These are phyloP conservation scores for Phorcus lineatus DNA, from an alignment of 2,888 invertebrate species.

Conservation along the genomic window DNA sequence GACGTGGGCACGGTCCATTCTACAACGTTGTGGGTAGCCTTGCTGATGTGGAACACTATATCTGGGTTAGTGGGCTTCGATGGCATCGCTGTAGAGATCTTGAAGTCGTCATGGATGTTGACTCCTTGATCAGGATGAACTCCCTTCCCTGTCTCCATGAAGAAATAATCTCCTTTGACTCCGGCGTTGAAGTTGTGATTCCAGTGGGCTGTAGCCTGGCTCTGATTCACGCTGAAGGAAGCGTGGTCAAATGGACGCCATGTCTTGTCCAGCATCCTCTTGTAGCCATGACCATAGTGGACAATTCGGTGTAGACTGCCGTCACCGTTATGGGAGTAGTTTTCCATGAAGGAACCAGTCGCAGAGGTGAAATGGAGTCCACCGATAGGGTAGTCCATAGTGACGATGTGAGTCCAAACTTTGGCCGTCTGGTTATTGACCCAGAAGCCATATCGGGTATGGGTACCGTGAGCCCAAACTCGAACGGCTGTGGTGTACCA, in stretches of 20 bases:
- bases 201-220: constrained; percentile 38
- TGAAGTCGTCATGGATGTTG: constrained; percentile 30
- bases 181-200: constrained; percentile 45
- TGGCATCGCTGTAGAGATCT: constrained; percentile 20
- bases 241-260: constrained; percentile 51
- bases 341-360: constrained; percentile 52
- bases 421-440: constrained; percentile 46
- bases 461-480: constrained; percentile 46
- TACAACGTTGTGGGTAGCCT: constrained; percentile 33
- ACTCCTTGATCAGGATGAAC: constrained; percentile 36
- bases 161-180: constrained; percentile 33
- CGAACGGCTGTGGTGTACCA: constrained; percentile 55
- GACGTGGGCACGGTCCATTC: constrained; percentile 45
- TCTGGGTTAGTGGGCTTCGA: constrained; percentile 39
- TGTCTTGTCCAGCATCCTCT: constrained; percentile 35
- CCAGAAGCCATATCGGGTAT: constrained; percentile 52
- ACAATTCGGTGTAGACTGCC: constrained; percentile 44
- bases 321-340: constrained; percentile 47
- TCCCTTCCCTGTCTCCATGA: constrained; percentile 53
- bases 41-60: constrained; percentile 38
- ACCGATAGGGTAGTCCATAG: constrained; percentile 51
- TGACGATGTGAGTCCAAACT: constrained; percentile 53
- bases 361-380: constrained; percentile 43
- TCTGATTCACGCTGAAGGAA: constrained; percentile 44
- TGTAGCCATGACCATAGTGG: constrained; percentile 48